These are phyloP conservation scores for Dichetophora obliterata DNA, from an alignment of 2,888 invertebrate genomes.

Conservation along the genomic window DNA sequence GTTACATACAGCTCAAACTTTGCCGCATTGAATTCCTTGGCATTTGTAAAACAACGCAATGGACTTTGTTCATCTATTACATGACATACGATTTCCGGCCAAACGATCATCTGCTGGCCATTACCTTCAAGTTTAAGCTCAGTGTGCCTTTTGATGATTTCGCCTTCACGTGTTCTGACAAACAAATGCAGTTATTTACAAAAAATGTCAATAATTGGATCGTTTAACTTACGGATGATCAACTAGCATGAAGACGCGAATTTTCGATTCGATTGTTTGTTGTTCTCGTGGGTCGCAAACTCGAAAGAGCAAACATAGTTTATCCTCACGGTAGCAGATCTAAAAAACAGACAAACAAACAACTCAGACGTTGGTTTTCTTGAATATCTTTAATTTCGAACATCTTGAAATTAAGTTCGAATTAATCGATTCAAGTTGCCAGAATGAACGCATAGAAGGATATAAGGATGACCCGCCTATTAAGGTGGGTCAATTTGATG, in stretches of 20 bases:
- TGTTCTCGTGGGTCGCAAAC: constrained; percentile 84
- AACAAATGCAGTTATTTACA: neutral
- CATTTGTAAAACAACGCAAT: constrained; percentile 82
- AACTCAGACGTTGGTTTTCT: too few species aligned
- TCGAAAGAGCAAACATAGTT: constrained; percentile 83
- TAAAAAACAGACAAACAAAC: constrained; percentile 56
- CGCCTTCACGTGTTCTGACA: constrained; percentile 74
- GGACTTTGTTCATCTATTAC: constrained; percentile 84
- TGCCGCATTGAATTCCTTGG: constrained; percentile 78
- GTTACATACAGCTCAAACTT: constrained; percentile 86
- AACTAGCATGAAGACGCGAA: constrained; percentile 73
- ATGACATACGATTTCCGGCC: constrained; percentile 91
- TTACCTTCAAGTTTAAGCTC: constrained; percentile 77
- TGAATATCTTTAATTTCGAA: too few species aligned
- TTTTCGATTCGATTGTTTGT: constrained; percentile 84
- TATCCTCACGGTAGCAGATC: constrained; percentile 85
- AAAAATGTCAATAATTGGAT: neutral
- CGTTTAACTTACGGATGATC: constrained; percentile 61
- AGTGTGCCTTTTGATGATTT: constrained; percentile 80
- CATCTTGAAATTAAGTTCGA: too few species aligned
- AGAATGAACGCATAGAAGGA: too few species aligned
- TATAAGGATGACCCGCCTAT: too few species aligned
- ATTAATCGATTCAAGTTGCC: too few species aligned
- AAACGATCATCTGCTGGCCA: constrained; percentile 78
- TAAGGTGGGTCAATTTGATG: too few species aligned